These are phyloP conservation scores for Poeciliopsis paucimaculata DNA, from an alignment of 2,797 vertebrate species.

Conservation along the genomic window DNA sequence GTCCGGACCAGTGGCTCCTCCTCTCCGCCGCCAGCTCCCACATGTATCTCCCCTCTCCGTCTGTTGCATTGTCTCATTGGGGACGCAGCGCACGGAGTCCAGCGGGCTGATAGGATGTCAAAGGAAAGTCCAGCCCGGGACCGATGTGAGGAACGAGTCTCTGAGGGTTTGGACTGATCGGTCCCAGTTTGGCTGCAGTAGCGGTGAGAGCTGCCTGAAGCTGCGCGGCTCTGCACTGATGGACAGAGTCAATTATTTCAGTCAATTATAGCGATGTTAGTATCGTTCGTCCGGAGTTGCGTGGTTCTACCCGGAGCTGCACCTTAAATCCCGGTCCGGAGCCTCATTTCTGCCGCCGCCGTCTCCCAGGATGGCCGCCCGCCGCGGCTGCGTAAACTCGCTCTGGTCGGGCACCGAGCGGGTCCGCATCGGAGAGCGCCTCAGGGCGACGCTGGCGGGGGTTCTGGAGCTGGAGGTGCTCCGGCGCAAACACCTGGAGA, in stretches of 20 bases:
- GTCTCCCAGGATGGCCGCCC: slow-evolving; percentile 76
- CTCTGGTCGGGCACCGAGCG: slow-evolving; percentile 85
- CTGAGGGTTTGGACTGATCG: slow-evolving; percentile 30
- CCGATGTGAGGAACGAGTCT: slow-evolving; percentile 9
- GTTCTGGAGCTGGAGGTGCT: slow-evolving; percentile 85
- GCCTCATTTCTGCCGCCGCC: slow-evolving; percentile 3
- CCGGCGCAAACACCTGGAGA: slow-evolving; percentile 79
- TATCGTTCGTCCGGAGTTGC: slow-evolving; percentile 24
- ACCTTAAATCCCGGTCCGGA: slow-evolving; percentile 26
- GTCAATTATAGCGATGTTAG: slow-evolving; percentile 34
- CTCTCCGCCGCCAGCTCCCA: slow-evolving; percentile 51
- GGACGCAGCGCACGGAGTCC: slow-evolving; percentile 39
- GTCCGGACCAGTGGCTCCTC: slow-evolving; percentile 63
- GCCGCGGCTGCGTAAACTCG: slow-evolving; percentile 81
- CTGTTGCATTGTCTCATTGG: slow-evolving; percentile 71
- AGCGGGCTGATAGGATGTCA: slow-evolving; percentile 22
- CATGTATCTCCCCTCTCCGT: slow-evolving; percentile 58
- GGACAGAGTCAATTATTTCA: slow-evolving; percentile 19
- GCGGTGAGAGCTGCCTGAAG: slow-evolving; percentile 27
- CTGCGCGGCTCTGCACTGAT: slow-evolving; percentile 39
- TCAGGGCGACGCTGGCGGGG: slow-evolving; percentile 85
- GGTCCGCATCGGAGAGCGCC: slow-evolving; percentile 83
- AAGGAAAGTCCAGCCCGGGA: slow-evolving; percentile 26
- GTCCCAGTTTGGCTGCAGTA: slow-evolving; percentile 29
- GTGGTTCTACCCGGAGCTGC: slow-evolving; percentile 50